Evolutionary conservation across 1,140 invertebrate species (phyloP).

Genomic region (Alviniconcha marisindica): DNA sequence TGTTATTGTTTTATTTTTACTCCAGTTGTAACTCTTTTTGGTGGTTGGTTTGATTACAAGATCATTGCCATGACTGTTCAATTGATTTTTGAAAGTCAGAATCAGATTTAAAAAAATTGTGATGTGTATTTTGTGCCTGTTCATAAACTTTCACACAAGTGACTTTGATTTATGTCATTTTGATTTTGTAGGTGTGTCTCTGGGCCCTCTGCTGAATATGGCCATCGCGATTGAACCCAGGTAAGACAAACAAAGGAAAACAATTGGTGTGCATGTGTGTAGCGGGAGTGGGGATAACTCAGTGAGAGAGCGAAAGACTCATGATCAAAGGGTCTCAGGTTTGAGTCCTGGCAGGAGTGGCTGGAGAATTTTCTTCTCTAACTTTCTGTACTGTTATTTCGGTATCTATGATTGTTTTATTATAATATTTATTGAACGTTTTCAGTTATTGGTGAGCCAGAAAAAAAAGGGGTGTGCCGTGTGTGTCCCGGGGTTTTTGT

Average conservation of each 20-base stretch:
- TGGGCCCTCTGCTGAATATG: constrained; percentile 70
- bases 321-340: neutral
- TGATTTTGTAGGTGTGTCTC: constrained; percentile 58
- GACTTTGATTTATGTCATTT: neutral
- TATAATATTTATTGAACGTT: too few species aligned
- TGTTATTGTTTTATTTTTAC: too few species aligned
- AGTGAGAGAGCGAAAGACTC: neutral
- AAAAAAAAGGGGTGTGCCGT: neutral
- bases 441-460: neutral
- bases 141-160: neutral
- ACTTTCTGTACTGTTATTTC: neutral
- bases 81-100: neutral
- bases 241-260: constrained; percentile 45
- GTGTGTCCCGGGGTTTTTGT: too few species aligned
- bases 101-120: neutral
- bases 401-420: neutral
- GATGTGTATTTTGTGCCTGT: neutral
- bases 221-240: constrained; percentile 67
- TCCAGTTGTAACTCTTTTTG: too few species aligned
- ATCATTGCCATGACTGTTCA: neutral
- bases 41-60: neutral
- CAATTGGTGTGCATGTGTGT: too few species aligned
- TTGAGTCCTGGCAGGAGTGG: neutral
- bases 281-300: too few species aligned
- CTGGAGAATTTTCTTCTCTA: neutral